Conservation (phyloP, 2,888 invertebrate species). For the Folsomia candida region DNA sequence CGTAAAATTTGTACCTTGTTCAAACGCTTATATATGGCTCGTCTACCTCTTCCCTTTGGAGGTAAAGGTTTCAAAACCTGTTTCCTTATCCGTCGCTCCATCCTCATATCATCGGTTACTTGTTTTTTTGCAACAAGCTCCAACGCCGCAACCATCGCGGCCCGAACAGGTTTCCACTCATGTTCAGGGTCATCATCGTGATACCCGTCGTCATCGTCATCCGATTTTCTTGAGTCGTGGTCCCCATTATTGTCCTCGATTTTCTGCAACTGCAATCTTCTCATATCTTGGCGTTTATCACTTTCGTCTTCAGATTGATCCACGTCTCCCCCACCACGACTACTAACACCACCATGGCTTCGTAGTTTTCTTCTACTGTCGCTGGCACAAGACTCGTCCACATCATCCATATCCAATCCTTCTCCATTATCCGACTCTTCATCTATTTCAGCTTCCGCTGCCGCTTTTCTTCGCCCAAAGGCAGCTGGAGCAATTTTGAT, state of each 20-base stretch:
- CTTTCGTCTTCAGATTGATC: background rate
- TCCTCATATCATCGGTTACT: constrained; percentile 11
- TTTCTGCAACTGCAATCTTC: too few relatives aligned
- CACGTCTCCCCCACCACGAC: background rate
- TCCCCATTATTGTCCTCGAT: background rate
- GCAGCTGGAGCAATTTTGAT: background rate
- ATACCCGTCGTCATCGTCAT: background rate
- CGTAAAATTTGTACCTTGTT: constrained; percentile 5
- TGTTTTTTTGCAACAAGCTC: constrained; percentile 18
- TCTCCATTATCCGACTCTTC: background rate
- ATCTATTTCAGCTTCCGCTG: background rate
- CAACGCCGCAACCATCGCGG: constrained; percentile 12
- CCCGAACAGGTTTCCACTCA: constrained; percentile 12
- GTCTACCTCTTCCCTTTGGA: constrained; percentile 9
- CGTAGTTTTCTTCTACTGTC: background rate
- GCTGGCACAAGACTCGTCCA: background rate
- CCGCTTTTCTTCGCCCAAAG: background rate
- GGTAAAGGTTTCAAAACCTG: constrained; percentile 5
- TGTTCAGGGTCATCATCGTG: background rate
- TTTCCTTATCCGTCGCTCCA: constrained; percentile 8
- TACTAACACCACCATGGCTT: background rate
- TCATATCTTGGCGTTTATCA: background rate
- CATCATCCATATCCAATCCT: background rate
- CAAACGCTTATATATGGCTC: constrained; percentile 5
- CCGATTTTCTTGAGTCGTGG: background rate